phyloP scores from a whole-genome alignment of 1,140 invertebrate species.

The Melipona quadrifasciata region DNA sequence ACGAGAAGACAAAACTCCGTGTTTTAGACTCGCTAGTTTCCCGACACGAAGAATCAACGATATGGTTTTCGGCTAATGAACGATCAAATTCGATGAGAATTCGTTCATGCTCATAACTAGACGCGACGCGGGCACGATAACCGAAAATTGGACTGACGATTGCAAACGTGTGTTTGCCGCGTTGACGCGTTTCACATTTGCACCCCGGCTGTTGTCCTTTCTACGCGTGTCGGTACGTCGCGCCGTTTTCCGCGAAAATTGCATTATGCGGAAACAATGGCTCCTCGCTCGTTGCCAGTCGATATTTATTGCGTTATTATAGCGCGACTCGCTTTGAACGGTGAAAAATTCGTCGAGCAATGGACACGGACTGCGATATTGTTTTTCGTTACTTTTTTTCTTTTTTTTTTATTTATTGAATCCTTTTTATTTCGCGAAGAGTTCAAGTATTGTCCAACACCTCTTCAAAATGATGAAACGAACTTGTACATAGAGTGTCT shows the following conservation, averaged over 20 bases:
- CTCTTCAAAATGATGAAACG: too few relatives aligned
- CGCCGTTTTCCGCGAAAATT: background rate
- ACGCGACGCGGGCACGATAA: background rate
- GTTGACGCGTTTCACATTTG: background rate
- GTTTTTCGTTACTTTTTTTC: too few relatives aligned
- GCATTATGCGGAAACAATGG: background rate
- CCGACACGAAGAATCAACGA: background rate
- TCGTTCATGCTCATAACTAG: too few relatives aligned
- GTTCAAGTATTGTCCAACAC: too few relatives aligned
- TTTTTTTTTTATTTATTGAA: too few relatives aligned
- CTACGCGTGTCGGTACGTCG: too few relatives aligned
- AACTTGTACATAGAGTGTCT: too few relatives aligned
- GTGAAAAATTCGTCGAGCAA: background rate
- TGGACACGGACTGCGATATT: too few relatives aligned
- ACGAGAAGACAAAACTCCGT: too few relatives aligned
- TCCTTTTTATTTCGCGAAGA: too few relatives aligned
- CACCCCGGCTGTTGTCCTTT: background rate
- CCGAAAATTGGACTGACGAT: conserved; percentile 22
- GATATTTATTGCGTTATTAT: conserved; percentile 1
- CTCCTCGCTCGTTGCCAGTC: too few relatives aligned
- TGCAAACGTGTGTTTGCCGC: background rate
- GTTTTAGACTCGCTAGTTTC: conserved; percentile 4
- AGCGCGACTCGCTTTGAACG: background rate
- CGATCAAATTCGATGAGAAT: background rate
- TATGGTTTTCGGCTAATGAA: background rate